Conservation (phyloP, 2,113 vertebrate genomes). For the Bostrychus sinensis region DNA sequence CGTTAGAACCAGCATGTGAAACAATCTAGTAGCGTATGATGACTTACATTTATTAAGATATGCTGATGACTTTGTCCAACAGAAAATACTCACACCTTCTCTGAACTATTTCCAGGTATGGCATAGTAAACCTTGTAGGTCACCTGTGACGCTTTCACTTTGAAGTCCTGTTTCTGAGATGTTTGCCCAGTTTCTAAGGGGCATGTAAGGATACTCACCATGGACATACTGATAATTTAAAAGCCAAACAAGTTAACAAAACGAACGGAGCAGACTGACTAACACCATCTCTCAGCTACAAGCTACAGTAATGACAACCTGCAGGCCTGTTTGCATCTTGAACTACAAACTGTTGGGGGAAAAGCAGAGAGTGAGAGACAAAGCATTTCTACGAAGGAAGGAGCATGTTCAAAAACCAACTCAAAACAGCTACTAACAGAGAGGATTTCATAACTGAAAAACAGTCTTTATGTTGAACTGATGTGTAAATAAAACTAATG, state of each 20-base stretch:
- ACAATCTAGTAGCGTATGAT: constrained; percentile 54
- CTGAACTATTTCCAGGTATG: constrained; percentile 98
- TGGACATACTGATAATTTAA: constrained; percentile 86
- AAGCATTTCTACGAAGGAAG: constrained; percentile 77
- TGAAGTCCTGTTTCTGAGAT: constrained; percentile 98
- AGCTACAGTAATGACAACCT: constrained; percentile 85
- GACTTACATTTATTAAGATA: constrained; percentile 41
- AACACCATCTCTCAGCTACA: constrained; percentile 85
- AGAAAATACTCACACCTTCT: constrained; percentile 89
- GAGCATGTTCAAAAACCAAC: constrained; percentile 81
- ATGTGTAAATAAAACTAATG: constrained; percentile 97
- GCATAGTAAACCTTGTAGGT: constrained; percentile 97
- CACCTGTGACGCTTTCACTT: constrained; percentile 94
- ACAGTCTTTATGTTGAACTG: constrained; percentile 78
- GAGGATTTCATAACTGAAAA: constrained; percentile 77
- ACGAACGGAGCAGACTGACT: constrained; percentile 89
- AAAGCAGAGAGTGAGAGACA: constrained; percentile 66
- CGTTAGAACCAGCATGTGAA: constrained; percentile 60
- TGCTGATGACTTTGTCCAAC: constrained; percentile 61
- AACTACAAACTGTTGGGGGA: constrained; percentile 76
- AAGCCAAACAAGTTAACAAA: constrained; percentile 56
- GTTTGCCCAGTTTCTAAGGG: constrained; percentile 94
- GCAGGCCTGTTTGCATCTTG: constrained; percentile 89
- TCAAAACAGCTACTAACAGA: constrained; percentile 89
- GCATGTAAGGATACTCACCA: constrained; percentile 92